Evolutionary conservation across 1,140 invertebrate species (phyloP).

Genomic region (Drosophila kikkawai): DNA sequence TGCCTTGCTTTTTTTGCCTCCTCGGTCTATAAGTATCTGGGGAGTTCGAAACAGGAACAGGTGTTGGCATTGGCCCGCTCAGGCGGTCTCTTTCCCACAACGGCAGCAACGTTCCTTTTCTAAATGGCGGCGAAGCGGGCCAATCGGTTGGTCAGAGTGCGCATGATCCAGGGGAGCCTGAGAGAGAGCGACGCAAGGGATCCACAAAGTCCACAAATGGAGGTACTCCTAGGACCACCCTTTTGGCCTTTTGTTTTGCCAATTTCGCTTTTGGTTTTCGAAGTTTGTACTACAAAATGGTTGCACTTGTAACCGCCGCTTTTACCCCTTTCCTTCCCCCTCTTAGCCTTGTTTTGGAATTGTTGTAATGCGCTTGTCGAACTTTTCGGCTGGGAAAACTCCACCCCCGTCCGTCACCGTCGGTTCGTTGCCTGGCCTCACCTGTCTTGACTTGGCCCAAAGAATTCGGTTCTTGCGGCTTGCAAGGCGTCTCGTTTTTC

Average conservation of each 20-base stretch:
- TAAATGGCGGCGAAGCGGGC: slow-evolving; percentile 85
- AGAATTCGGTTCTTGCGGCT: slow-evolving; percentile 36
- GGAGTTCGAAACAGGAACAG: slow-evolving; percentile 61
- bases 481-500: slow-evolving; percentile 42
- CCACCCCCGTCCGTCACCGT: neutral
- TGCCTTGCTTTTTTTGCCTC: slow-evolving; percentile 1
- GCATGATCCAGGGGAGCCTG: slow-evolving; percentile 60
- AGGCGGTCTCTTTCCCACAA: slow-evolving; percentile 41
- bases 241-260: slow-evolving; percentile 66
- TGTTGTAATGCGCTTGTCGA: slow-evolving; percentile 82
- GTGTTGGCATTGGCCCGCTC: slow-evolving; percentile 58
- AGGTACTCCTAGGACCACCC: slow-evolving; percentile 25
- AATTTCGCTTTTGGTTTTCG: slow-evolving; percentile 84
- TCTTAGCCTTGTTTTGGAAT: slow-evolving; percentile 32
- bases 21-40: slow-evolving; percentile 13
- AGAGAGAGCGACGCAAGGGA: slow-evolving; percentile 6
- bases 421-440: slow-evolving; percentile 12
- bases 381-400: slow-evolving; percentile 67
- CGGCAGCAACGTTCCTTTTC: slow-evolving; percentile 38
- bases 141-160: slow-evolving; percentile 76
- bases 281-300: slow-evolving; percentile 85
- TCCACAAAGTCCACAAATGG: slow-evolving; percentile 74
- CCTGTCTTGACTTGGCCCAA: slow-evolving; percentile 65
- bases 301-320: slow-evolving; percentile 78
- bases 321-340: neutral